A percentile compares a stretch with the other conserved stretches of the same genome.
Conservation (phyloP, 2,797 vertebrate genomes). For the Sebastolobus altivelis region DNA sequence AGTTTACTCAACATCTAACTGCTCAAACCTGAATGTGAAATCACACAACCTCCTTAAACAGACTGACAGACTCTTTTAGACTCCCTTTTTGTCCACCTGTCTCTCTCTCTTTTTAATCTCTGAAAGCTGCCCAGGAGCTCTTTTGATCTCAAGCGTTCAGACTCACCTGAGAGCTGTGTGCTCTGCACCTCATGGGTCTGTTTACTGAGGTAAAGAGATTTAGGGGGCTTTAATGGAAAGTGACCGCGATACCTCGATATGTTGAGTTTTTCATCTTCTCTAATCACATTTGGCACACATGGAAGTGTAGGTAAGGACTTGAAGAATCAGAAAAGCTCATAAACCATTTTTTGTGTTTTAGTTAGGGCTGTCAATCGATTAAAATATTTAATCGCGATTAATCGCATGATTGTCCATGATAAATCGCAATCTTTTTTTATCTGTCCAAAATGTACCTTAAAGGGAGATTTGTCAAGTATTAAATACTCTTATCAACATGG, state of each 20-base stretch:
- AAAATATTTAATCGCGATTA: too few species aligned
- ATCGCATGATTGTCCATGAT: too few species aligned
- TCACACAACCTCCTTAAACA: slow-evolving; percentile 34
- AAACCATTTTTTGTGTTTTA: not conserved
- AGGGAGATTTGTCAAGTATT: too few species aligned
- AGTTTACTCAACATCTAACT: slow-evolving; percentile 6
- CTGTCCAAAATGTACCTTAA: too few species aligned
- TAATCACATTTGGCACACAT: not conserved
- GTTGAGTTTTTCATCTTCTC: slow-evolving; percentile 5
- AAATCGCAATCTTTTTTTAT: too few species aligned
- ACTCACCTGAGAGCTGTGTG: slow-evolving; percentile 46
- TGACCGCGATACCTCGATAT: slow-evolving; percentile 26
- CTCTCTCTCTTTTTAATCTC: slow-evolving; percentile 59
- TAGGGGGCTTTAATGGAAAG: slow-evolving; percentile 40
- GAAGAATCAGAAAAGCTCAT: not conserved
- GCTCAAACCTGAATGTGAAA: slow-evolving; percentile 9
- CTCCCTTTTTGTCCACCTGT: slow-evolving; percentile 50
- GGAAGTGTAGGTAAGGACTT: not conserved
- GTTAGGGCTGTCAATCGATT: too few species aligned
- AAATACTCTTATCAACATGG: too few species aligned
- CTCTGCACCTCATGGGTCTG: slow-evolving; percentile 14
- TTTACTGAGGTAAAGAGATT: slow-evolving; percentile 29
- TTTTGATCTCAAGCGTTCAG: slow-evolving; percentile 48
- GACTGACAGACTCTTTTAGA: slow-evolving; percentile 31
- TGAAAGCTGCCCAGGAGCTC: slow-evolving; percentile 37